A percentile compares a stretch with the other conserved stretches of the same genome.
Conservation (phyloP, 2,888 invertebrate species). For the Scaptomyza parva region DNA sequence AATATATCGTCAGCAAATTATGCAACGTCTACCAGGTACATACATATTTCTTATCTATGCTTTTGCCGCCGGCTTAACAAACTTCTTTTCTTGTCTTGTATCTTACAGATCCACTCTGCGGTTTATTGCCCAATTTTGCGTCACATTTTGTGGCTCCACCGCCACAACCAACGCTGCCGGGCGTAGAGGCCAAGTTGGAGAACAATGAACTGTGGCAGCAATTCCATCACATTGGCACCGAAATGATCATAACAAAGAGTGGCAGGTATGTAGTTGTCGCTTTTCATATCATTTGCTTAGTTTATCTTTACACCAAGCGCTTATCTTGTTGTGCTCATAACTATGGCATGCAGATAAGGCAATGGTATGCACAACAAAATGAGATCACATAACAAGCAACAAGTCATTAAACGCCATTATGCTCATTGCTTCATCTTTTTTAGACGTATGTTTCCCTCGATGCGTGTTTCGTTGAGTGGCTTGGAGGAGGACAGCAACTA, state of each 20-base stretch:
- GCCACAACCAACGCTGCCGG: constrained; percentile 74
- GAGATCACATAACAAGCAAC: constrained; percentile 27
- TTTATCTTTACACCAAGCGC: constrained; percentile 36
- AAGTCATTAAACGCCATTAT: constrained; percentile 40
- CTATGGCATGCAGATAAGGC: constrained; percentile 39
- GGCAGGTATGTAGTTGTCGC: constrained; percentile 87
- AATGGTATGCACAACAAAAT: constrained; percentile 10
- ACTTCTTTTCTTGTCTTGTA: background rate
- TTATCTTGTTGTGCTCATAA: constrained; percentile 37
- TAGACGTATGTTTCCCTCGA: constrained; percentile 96
- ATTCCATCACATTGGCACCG: constrained; percentile 89
- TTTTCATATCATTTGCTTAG: constrained; percentile 25
- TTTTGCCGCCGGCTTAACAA: constrained; percentile 46
- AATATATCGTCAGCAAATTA: constrained; percentile 83
- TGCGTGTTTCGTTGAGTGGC: constrained; percentile 90
- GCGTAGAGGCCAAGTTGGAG: constrained; percentile 86
- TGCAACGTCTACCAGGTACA: constrained; percentile 83
- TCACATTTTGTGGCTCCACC: constrained; percentile 71
- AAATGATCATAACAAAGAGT: constrained; percentile 92
- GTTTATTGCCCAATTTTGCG: constrained; percentile 74
- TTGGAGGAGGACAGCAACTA: constrained; percentile 92
- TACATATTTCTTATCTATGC: background rate
- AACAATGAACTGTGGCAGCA: constrained; percentile 90
- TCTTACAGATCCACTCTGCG: constrained; percentile 76
- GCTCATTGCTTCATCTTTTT: constrained; percentile 70